phyloP scores from a whole-genome alignment of 23 tunicate genomes.

The Ascidia mentula region DNA sequence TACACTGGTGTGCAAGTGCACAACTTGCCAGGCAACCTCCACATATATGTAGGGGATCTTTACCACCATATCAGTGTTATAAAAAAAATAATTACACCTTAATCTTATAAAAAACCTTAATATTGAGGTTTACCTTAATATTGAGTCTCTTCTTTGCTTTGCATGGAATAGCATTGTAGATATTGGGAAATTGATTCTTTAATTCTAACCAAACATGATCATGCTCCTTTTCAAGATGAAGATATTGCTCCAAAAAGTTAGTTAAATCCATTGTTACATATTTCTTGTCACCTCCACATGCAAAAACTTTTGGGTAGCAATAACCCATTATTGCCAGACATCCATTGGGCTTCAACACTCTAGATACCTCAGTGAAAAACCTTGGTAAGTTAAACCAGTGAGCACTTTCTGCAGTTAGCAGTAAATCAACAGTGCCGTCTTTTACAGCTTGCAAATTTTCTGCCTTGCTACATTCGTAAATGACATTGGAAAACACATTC shows the following conservation, averaged over 20 bases:
- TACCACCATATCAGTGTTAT: too few relatives aligned
- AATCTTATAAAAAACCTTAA: too few relatives aligned
- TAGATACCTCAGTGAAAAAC: conserved; percentile 42
- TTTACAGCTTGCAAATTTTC: conserved; percentile 30
- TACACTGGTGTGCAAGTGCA: too few relatives aligned
- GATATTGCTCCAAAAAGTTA: neutral
- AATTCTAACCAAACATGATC: neutral
- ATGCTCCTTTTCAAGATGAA: neutral
- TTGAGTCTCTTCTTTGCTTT: neutral
- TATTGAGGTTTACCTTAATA: neutral
- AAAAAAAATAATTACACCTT: too few relatives aligned
- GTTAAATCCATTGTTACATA: neutral
- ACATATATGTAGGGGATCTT: too few relatives aligned
- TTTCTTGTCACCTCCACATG: neutral
- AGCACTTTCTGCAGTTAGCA: conserved; percentile 46
- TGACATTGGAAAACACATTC: conserved; percentile 16
- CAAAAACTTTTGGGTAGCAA: neutral
- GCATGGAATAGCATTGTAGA: neutral
- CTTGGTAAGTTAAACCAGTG: conserved; percentile 73
- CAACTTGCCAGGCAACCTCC: too few relatives aligned
- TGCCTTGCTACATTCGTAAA: conserved; percentile 36
- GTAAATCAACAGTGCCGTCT: conserved; percentile 46
- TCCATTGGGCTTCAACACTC: conserved; percentile 67
- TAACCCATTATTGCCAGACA: conserved; percentile 60
- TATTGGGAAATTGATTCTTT: neutral